Evolutionary conservation across 2,888 invertebrate genomes (phyloP).

Genomic region (Seladonia tumulorum): DNA sequence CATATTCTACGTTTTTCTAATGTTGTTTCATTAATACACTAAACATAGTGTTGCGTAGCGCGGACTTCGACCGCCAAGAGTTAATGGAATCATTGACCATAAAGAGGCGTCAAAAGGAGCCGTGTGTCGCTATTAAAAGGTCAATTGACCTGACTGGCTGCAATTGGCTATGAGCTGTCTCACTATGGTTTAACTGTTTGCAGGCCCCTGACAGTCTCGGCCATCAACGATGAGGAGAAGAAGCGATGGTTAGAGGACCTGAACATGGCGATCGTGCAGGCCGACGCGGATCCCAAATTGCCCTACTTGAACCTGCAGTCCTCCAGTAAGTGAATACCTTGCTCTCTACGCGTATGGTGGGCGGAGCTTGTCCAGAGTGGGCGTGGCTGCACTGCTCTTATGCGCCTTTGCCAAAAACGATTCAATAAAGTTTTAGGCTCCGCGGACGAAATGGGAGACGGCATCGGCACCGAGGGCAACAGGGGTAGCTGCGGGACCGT

Average conservation of each 20-base stretch:
- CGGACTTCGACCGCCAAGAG: neutral
- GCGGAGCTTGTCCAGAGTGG: neutral
- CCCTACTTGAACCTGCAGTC: slow-evolving; percentile 88
- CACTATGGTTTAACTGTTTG: neutral
- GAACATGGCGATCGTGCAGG: slow-evolving; percentile 86
- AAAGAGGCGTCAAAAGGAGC: slow-evolving; percentile 46
- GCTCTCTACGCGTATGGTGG: neutral
- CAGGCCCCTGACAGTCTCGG: slow-evolving; percentile 93
- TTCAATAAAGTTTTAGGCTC: slow-evolving; percentile 85
- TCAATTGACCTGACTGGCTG: slow-evolving; percentile 41
- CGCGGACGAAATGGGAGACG: slow-evolving; percentile 90
- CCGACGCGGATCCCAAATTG: slow-evolving; percentile 86
- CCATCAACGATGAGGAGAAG: slow-evolving; percentile 94
- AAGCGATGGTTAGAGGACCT: slow-evolving; percentile 94
- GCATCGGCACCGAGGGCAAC: slow-evolving; percentile 86
- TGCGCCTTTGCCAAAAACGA: neutral
- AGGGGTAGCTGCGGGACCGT: slow-evolving; percentile 84
- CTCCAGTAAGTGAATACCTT: slow-evolving; percentile 85
- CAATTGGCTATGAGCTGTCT: neutral
- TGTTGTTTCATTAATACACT: neutral
- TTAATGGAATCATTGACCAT: slow-evolving; percentile 21
- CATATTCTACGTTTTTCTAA: too few species aligned
- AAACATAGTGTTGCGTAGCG: neutral
- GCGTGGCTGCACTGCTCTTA: neutral
- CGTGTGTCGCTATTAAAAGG: slow-evolving; percentile 45